These are phyloP conservation scores for Lottia scabra DNA, from an alignment of 2,888 invertebrate genomes.

Conservation along the genomic window DNA sequence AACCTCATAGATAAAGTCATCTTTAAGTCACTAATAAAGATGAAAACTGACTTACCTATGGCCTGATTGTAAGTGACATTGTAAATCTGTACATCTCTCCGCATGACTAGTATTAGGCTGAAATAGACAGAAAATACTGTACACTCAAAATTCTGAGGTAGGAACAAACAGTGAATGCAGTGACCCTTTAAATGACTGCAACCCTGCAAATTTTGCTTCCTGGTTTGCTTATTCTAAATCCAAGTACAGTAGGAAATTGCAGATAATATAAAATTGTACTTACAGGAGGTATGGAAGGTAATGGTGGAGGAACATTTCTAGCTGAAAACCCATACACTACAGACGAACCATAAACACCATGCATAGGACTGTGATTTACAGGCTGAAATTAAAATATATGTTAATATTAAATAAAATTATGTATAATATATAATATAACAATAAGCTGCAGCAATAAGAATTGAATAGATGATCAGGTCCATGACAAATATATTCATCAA, in stretches of 20 bases:
- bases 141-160: too few relatives aligned
- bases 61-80: conserved; percentile 21
- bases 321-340: conserved; percentile 33
- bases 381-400: conserved; percentile 17
- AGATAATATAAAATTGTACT: conserved; percentile 15
- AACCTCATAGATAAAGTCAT: too few relatives aligned
- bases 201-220: too few relatives aligned
- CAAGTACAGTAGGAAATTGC: too few relatives aligned
- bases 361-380: conserved; percentile 25
- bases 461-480: too few relatives aligned
- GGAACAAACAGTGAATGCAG: too few relatives aligned
- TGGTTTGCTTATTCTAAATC: too few relatives aligned
- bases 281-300: conserved; percentile 52
- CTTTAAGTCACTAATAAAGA: background rate
- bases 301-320: conserved; percentile 47
- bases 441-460: too few relatives aligned
- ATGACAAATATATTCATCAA: too few relatives aligned
- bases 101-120: conserved; percentile 44
- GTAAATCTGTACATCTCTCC: conserved; percentile 26
- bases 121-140: conserved; percentile 13
- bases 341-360: conserved; percentile 22
- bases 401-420: too few relatives aligned
- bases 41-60: conserved; percentile 13
- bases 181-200: too few relatives aligned
- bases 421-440: background rate